Evolutionary conservation across 2,797 vertebrate species (phyloP).

Genomic region (Cephalopachus bancanus): DNA sequence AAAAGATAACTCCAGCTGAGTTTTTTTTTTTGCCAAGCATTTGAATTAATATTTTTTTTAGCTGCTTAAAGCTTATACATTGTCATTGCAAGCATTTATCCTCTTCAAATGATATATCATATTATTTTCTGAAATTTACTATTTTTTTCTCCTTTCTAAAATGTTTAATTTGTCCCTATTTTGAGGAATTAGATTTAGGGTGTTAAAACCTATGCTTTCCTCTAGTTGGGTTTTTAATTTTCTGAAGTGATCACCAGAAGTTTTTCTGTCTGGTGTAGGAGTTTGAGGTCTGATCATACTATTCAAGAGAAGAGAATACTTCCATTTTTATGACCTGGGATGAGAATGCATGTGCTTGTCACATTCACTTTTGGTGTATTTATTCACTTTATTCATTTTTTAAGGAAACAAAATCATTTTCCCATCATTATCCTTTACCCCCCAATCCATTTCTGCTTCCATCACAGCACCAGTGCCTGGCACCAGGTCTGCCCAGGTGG

Average conservation of each 20-base stretch:
- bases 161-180: background rate
- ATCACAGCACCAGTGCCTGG: no score
- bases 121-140: background rate
- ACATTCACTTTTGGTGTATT: background rate
- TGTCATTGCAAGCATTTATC: background rate
- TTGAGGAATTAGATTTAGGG: background rate
- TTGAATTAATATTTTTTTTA: background rate
- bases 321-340: no score
- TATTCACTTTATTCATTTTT: background rate
- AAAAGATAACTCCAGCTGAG: background rate
- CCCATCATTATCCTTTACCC: background rate
- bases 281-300: background rate
- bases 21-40: background rate
- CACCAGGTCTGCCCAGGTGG: background rate
- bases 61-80: background rate
- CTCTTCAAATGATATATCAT: background rate
- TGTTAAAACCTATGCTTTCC: background rate
- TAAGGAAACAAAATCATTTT: background rate
- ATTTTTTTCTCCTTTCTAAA: conserved; percentile 1
- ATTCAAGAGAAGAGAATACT: background rate
- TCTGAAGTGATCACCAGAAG: background rate
- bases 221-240: background rate
- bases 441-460: background rate
- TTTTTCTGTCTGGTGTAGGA: background rate
- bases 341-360: background rate